phyloP scores from a whole-genome alignment of 2,797 vertebrate genomes.

The Microhierax caerulescens region DNA sequence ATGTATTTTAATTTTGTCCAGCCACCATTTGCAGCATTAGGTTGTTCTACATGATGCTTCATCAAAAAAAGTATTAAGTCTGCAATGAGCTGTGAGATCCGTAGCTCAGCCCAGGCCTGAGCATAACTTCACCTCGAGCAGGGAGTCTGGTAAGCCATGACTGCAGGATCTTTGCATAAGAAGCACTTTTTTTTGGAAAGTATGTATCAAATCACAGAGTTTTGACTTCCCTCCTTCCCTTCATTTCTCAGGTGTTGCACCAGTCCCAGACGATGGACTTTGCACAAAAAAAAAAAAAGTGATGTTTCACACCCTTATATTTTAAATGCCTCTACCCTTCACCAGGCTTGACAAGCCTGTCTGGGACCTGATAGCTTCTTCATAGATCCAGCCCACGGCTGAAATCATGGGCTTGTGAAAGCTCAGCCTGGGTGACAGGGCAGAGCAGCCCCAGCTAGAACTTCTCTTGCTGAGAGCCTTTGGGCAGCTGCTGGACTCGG shows the following conservation, averaged over 20 bases:
- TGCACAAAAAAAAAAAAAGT: neutral
- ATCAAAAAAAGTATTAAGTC: neutral
- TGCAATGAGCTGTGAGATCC: neutral
- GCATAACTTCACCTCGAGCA: neutral
- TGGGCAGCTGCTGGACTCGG: neutral
- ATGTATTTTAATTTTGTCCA: neutral
- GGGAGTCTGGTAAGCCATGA: neutral
- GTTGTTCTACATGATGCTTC: neutral
- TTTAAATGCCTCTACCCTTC: neutral
- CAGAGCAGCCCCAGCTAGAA: neutral
- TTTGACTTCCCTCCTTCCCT: neutral
- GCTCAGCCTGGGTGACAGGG: neutral
- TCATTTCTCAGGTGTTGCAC: neutral
- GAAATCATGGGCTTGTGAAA: neutral
- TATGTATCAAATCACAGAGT: neutral
- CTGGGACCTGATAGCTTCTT: neutral
- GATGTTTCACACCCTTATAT: rapidly evolving
- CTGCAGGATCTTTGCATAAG: neutral
- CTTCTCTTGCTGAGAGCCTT: neutral
- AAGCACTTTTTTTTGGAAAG: neutral
- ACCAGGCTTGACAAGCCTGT: neutral
- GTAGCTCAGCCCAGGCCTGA: neutral
- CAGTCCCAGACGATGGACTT: neutral
- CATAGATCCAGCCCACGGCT: neutral
- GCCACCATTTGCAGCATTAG: neutral